Percentiles rank a stretch among this genome's conserved stretches.
Conservation (phyloP, 2,888 invertebrate genomes). For the Agrochola litura region DNA sequence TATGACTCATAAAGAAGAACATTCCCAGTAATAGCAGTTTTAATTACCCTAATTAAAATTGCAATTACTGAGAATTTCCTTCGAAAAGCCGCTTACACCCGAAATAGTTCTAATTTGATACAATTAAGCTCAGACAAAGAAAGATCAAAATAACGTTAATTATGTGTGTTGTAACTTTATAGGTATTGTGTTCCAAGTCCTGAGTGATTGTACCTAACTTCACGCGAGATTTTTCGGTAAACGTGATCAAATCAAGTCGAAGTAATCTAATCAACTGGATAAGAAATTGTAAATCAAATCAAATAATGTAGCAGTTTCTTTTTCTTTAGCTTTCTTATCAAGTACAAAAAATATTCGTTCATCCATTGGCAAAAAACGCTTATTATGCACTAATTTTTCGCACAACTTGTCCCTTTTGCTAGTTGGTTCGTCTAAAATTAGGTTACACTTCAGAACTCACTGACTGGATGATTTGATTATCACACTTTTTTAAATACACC, state of each 20-base stretch:
- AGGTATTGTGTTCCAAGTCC: constrained; percentile 5
- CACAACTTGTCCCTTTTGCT: constrained; percentile 17
- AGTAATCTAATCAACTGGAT: constrained; percentile 7
- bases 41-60: constrained; percentile 36
- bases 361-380: constrained; percentile 8
- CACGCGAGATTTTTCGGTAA: constrained; percentile 2
- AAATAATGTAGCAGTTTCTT: background rate
- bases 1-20: constrained; percentile 37
- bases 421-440: constrained; percentile 52
- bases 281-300: background rate
- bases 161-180: background rate
- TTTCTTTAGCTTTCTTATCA: background rate
- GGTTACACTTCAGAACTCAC: constrained; percentile 43
- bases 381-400: constrained; percentile 13
- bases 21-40: constrained; percentile 25
- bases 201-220: background rate
- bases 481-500: constrained; percentile 24
- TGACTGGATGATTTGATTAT: constrained; percentile 59
- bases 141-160: background rate
- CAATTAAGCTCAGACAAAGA: constrained; percentile 8
- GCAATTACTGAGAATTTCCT: constrained; percentile 24
- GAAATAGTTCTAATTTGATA: constrained; percentile 15
- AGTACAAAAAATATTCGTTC: background rate
- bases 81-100: constrained; percentile 5
- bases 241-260: constrained; percentile 19